phyloP scores from a whole-genome alignment of 2,113 vertebrate genomes.

The Pangasianodon gigas region DNA sequence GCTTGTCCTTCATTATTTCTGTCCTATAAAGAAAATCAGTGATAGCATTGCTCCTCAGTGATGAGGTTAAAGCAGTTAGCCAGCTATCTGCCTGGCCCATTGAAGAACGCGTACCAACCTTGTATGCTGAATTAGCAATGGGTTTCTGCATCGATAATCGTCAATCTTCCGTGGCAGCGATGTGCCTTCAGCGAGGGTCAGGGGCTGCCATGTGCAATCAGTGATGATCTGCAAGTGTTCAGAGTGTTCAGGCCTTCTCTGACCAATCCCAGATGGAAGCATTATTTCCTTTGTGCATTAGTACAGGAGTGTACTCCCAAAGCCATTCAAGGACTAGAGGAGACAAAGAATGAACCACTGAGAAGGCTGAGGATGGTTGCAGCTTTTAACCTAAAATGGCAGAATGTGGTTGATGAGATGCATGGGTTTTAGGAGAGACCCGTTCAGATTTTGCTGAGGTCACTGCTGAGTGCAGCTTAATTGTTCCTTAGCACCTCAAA shows the following conservation, averaged over 20 bases:
- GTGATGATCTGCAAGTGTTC: conserved; percentile 69
- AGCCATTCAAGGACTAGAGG: conserved; percentile 40
- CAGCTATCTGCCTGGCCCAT: conserved; percentile 56
- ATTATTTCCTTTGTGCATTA: conserved; percentile 51
- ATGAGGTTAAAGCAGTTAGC: conserved; percentile 62
- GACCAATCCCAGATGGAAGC: conserved; percentile 74
- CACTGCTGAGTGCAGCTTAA: conserved; percentile 29
- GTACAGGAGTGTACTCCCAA: conserved; percentile 56
- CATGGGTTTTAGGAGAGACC: conserved; percentile 21
- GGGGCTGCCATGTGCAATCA: conserved; percentile 77
- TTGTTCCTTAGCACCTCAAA: conserved; percentile 61
- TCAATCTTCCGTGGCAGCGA: conserved; percentile 75
- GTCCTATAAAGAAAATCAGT: conserved; percentile 39
- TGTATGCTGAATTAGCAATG: conserved; percentile 67
- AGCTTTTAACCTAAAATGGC: conserved; percentile 50
- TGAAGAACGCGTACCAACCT: conserved; percentile 57
- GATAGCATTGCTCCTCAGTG: conserved; percentile 51
- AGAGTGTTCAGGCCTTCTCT: conserved; percentile 58
- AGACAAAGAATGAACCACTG: conserved; percentile 52
- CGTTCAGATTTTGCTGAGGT: conserved; percentile 44
- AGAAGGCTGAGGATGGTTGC: conserved; percentile 45
- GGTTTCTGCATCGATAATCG: conserved; percentile 77
- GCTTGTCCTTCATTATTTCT: conserved; percentile 32
- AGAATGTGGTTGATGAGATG: conserved; percentile 47
- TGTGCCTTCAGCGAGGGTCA: conserved; percentile 68